Evolutionary conservation across 2,797 vertebrate species (phyloP).

Genomic region (Etheostoma perlongum): DNA sequence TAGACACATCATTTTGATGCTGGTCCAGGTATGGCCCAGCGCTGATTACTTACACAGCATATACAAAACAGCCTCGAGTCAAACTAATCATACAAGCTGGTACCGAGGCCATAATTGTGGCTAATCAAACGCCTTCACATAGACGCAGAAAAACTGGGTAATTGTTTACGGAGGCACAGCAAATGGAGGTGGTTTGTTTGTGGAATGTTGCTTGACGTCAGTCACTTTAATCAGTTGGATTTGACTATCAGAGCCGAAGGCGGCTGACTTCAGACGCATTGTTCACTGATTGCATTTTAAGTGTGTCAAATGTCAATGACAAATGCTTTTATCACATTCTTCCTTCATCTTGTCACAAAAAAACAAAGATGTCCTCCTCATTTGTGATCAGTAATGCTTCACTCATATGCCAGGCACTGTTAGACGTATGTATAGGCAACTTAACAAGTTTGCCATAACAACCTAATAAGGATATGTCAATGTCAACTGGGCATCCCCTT

Average conservation of each 20-base stretch:
- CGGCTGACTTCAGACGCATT: slow-evolving; percentile 36
- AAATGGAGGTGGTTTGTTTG: slow-evolving; percentile 66
- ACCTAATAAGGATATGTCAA: not conserved
- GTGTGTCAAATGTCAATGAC: slow-evolving; percentile 17
- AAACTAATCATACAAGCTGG: slow-evolving; percentile 60
- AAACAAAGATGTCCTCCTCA: not conserved
- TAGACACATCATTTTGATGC: slow-evolving; percentile 55
- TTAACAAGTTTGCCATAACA: not conserved
- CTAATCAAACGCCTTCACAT: slow-evolving; percentile 74
- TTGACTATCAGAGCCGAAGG: slow-evolving; percentile 29
- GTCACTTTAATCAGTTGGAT: slow-evolving; percentile 55
- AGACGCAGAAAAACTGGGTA: slow-evolving; percentile 25
- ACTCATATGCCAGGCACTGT: not conserved
- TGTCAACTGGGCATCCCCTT: slow-evolving; percentile 5
- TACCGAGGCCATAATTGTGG: slow-evolving; percentile 65
- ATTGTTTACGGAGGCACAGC: slow-evolving; percentile 56
- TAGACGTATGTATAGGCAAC: not conserved
- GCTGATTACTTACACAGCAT: slow-evolving; percentile 60
- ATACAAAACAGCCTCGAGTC: slow-evolving; percentile 64
- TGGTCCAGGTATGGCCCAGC: slow-evolving; percentile 34
- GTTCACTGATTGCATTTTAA: slow-evolving; percentile 34
- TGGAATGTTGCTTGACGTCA: slow-evolving; percentile 30
- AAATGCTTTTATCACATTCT: not conserved
- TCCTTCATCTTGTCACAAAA: slow-evolving; percentile 17
- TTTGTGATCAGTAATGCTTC: slow-evolving; percentile 14